These are phyloP conservation scores for Ailurus styani DNA, from an alignment of 2,113 vertebrate species.

Conservation along the genomic window DNA sequence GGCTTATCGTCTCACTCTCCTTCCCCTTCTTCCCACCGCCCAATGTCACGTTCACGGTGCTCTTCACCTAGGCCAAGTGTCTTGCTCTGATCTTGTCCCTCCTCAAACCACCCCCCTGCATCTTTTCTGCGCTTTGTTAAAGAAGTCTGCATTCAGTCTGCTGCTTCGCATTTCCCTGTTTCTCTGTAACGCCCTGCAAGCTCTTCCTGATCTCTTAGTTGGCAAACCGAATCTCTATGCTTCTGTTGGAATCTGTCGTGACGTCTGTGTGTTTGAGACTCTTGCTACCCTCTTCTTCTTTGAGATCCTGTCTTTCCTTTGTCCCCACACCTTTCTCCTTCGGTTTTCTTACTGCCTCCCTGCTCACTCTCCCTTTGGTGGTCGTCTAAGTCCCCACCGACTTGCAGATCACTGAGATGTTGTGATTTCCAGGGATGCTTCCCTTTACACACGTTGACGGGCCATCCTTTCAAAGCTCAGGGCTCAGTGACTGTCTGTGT, in stretches of 20 bases:
- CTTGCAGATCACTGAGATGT: fast-evolving
- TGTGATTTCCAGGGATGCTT: neutral
- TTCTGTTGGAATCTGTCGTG: neutral
- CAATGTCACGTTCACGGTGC: fast-evolving
- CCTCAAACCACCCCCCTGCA: neutral
- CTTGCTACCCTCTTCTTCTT: fast-evolving
- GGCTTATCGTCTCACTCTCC: fast-evolving
- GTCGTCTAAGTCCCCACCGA: fast-evolving
- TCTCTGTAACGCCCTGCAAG: fast-evolving
- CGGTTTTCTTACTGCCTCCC: fast-evolving
- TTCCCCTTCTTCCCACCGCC: too few species aligned
- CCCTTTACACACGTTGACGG: neutral
- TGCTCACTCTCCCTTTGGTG: neutral
- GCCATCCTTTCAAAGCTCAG: neutral
- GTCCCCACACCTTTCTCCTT: too few species aligned
- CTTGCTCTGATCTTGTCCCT: neutral
- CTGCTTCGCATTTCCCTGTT: neutral
- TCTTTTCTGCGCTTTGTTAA: neutral
- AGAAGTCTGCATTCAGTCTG: neutral
- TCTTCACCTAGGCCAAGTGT: neutral
- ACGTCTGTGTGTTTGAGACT: neutral
- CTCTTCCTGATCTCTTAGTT: neutral
- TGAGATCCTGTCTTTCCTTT: neutral
- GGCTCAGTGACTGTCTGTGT: too few species aligned
- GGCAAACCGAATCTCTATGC: neutral